Percentiles rank a stretch among this genome's conserved stretches.
Conservation (phyloP, 2,113 vertebrate genomes). For the Pseudonaja textilis region DNA sequence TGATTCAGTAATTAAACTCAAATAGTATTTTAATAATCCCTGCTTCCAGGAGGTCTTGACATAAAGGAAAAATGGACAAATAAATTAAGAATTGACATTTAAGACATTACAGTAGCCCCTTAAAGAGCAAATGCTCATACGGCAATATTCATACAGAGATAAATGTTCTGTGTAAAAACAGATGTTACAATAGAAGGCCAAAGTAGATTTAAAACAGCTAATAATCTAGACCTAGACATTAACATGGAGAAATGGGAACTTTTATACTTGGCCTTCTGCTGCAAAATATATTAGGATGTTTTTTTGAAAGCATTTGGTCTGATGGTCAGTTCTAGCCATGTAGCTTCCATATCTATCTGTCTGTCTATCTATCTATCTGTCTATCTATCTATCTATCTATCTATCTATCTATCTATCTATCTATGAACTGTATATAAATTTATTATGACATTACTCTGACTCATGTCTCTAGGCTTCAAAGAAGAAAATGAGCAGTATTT, state of each 20-base stretch:
- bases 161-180: background rate
- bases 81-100: background rate
- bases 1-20: background rate
- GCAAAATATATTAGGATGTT: background rate
- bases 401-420: too few species aligned
- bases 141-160: background rate
- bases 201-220: background rate
- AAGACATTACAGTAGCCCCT: background rate
- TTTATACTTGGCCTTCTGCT: background rate
- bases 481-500: background rate
- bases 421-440: background rate
- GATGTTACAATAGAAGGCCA: background rate
- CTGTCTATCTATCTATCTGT: too few species aligned
- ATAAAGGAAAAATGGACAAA: background rate
- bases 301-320: background rate
- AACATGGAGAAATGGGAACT: background rate
- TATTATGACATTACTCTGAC: background rate
- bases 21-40: background rate
- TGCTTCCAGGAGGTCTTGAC: background rate
- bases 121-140: too few species aligned
- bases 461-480: background rate
- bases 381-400: background rate
- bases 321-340: background rate
- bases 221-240: background rate
- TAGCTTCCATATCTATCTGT: background rate